These are phyloP conservation scores for Brachionus plicatilis DNA, from an alignment of 1,140 invertebrate species.

Conservation along the genomic window DNA sequence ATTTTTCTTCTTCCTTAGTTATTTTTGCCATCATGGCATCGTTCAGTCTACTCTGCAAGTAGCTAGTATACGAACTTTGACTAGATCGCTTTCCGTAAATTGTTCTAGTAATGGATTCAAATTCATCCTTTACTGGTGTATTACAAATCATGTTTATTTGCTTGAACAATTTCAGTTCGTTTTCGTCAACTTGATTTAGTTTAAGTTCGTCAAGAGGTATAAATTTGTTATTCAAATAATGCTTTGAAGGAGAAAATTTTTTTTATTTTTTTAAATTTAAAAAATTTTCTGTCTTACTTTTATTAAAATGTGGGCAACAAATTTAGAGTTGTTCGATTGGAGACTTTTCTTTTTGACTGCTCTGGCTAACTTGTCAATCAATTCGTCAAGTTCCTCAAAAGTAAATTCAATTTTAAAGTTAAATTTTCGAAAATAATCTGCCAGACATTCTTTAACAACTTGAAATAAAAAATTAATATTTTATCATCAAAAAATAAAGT, in stretches of 20 bases:
- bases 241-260: not conserved
- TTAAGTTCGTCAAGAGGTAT: constrained; percentile 27
- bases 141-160: constrained; percentile 16
- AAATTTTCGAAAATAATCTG: constrained; percentile 38
- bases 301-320: constrained; percentile 1
- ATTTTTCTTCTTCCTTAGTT: constrained; percentile 38
- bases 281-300: not conserved
- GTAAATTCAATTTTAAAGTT: constrained; percentile 34
- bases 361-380: not conserved
- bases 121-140: not conserved
- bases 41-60: not conserved
- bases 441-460: constrained; percentile 23
- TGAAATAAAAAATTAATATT: not conserved
- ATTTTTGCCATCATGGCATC: constrained; percentile 13
- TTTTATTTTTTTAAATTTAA: not conserved
- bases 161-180: constrained; percentile 18
- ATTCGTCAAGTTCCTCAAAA: not conserved
- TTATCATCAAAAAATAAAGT: not conserved
- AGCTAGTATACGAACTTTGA: not conserved
- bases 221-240: constrained; percentile 25
- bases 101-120: not conserved
- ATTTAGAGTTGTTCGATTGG: not conserved
- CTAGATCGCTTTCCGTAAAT: not conserved
- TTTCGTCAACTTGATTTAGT: constrained; percentile 25
- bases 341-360: constrained; percentile 9